phyloP scores from a whole-genome alignment of 2,888 invertebrate genomes.

The Drosophila mulleri region DNA sequence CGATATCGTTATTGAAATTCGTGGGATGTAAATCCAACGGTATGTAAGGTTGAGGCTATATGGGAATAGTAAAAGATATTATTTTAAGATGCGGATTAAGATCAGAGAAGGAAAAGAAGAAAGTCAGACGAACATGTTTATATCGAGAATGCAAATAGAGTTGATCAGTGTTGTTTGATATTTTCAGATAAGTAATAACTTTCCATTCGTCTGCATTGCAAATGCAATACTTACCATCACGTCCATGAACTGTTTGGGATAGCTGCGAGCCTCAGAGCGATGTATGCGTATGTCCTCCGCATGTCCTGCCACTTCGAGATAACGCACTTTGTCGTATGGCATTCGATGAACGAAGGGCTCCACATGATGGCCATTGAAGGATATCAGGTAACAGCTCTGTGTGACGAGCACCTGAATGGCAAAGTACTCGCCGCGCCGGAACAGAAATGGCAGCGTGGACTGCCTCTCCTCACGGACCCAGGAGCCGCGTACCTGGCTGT shows the following conservation, averaged over 20 bases:
- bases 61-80: background rate
- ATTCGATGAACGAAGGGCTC: constrained; percentile 89
- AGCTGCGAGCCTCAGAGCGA: constrained; percentile 74
- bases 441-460: constrained; percentile 85
- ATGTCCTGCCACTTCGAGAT: constrained; percentile 88
- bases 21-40: background rate
- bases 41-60: constrained; percentile 15
- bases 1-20: background rate
- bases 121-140: too few species aligned
- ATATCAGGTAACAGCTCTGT: constrained; percentile 87
- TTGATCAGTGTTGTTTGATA: too few species aligned
- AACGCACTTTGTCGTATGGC: constrained; percentile 87
- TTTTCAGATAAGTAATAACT: too few species aligned
- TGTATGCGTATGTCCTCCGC: constrained; percentile 87
- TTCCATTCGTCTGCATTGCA: too few species aligned
- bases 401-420: constrained; percentile 87
- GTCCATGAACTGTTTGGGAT: constrained; percentile 78
- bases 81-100: background rate
- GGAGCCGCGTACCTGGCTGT: constrained; percentile 87
- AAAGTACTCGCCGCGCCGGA: constrained; percentile 82
- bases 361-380: constrained; percentile 90
- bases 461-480: constrained; percentile 92
- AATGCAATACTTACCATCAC: constrained; percentile 54
- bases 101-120: too few species aligned
- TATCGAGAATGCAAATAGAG: too few species aligned